phyloP scores from a whole-genome alignment of 2,797 vertebrate species.

The Capromys pilorides region DNA sequence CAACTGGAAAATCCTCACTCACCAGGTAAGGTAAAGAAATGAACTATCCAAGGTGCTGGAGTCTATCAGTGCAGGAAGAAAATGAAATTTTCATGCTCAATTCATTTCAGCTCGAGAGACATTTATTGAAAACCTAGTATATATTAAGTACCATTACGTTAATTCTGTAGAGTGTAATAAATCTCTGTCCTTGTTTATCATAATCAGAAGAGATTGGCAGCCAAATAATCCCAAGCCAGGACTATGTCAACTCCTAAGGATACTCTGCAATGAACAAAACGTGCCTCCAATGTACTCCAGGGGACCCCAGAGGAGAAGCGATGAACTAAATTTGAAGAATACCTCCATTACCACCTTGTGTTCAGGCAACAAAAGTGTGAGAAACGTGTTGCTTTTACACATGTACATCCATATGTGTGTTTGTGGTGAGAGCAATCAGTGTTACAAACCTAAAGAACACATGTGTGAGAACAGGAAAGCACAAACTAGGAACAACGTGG shows the following conservation, averaged over 20 bases:
- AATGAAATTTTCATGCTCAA: conserved; percentile 53
- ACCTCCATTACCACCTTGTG: neutral
- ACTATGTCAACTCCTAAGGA: neutral
- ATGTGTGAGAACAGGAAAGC: neutral
- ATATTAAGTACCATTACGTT: neutral
- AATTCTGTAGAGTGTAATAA: conserved; percentile 40
- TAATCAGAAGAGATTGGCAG: conserved; percentile 24
- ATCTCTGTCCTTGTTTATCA: neutral
- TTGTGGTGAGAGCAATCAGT: neutral
- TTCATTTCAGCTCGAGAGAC: conserved; percentile 23
- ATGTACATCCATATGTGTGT: neutral
- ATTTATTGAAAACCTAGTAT: conserved; percentile 57
- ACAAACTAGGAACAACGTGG: neutral
- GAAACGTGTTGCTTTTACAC: neutral
- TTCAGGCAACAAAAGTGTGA: neutral
- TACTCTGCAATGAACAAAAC: neutral
- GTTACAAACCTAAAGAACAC: neutral
- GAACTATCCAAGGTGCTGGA: conserved; percentile 58
- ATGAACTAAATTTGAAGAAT: neutral
- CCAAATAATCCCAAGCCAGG: neutral
- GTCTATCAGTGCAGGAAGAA: conserved; percentile 17
- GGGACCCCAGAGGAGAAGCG: neutral
- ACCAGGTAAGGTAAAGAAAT: conserved; percentile 15
- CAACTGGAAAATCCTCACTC: conserved; percentile 46
- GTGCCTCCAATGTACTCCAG: neutral